Evolutionary conservation across 1,140 invertebrate genomes (phyloP), one percentile per base, ranked within the genome.

Genomic region (Aporrectodea caliginosa): DNA sequence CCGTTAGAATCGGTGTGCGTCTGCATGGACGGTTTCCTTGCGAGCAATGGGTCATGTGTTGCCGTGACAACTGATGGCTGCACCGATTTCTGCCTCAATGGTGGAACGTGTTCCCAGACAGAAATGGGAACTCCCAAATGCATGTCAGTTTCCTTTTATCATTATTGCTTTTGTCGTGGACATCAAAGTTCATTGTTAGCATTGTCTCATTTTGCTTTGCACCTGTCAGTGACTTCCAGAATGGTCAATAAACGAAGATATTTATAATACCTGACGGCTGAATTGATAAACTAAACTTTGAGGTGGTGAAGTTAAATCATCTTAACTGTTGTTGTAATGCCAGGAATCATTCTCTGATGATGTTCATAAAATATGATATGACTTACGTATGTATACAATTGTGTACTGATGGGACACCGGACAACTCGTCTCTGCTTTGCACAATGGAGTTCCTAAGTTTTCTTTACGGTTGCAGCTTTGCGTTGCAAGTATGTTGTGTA

Each of bases 121-220:
- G 35, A 78, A 72, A n/a, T 31, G 16, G n/a, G 31, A 34, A 29
- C 35, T 27, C 78, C 69, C 29, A 71, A 73, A 73, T 29, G 32
- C 68, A 27, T 31, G 43, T 78, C 1, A 12, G 43, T 70, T 30
- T 2, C 35, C 32, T 30, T 30, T 33, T 30, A 33, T n/a, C n/a
- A n/a, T n/a, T n/a, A n/a, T n/a, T n/a, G n/a, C n/a, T n/a, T n/a
- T n/a, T n/a, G n/a, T n/a, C n/a, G n/a, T n/a, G n/a, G n/a, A n/a
- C n/a, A n/a, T n/a, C n/a, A n/a, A n/a, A n/a, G n/a, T n/a, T n/a
- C n/a, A n/a, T n/a, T n/a, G n/a, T n/a, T n/a, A n/a, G n/a, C n/a
- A n/a, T n/a, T n/a, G n/a, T n/a, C n/a, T n/a, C n/a, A n/a, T n/a
- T n/a, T n/a, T n/a, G n/a, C n/a, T n/a, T n/a, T n/a, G n/a, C n/a